These are phyloP conservation scores for Falco naumanni DNA, from an alignment of 2,797 vertebrate species.

Conservation along the genomic window DNA sequence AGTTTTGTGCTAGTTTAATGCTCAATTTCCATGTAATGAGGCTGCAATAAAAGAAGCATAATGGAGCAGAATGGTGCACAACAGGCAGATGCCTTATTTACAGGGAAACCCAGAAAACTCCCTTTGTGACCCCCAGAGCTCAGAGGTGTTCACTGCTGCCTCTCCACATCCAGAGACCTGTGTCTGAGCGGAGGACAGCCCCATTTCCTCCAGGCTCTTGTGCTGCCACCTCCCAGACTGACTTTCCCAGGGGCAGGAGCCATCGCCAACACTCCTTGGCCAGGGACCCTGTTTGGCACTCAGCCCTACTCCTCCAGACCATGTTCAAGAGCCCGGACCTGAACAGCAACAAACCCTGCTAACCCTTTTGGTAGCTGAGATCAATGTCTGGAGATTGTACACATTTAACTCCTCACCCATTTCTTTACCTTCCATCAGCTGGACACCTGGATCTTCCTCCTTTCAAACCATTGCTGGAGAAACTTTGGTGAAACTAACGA, in stretches of 20 bases:
- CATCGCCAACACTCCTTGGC: neutral
- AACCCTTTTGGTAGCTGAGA: neutral
- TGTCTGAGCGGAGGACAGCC: neutral
- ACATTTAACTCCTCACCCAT: neutral
- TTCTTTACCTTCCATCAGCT: neutral
- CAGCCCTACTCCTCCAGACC: neutral
- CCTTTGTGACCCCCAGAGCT: neutral
- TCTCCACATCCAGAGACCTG: neutral
- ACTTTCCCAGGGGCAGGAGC: neutral
- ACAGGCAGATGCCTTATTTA: neutral
- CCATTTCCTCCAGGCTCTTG: neutral
- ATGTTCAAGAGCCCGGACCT: neutral
- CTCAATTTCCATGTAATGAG: slow-evolving; percentile 11
- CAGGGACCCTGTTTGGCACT: neutral
- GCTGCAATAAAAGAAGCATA: neutral
- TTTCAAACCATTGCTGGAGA: neutral
- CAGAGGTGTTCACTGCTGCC: neutral
- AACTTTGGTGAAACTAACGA: neutral
- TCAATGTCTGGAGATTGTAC: neutral
- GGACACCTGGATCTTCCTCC: neutral
- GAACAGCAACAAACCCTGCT: neutral
- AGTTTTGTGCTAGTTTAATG: slow-evolving; percentile 19
- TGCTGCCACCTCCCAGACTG: neutral
- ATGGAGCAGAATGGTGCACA: neutral
- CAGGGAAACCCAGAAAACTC: neutral